Conservation (phyloP, 2,113 vertebrate genomes). For the Erythrolamprus reginae region DNA sequence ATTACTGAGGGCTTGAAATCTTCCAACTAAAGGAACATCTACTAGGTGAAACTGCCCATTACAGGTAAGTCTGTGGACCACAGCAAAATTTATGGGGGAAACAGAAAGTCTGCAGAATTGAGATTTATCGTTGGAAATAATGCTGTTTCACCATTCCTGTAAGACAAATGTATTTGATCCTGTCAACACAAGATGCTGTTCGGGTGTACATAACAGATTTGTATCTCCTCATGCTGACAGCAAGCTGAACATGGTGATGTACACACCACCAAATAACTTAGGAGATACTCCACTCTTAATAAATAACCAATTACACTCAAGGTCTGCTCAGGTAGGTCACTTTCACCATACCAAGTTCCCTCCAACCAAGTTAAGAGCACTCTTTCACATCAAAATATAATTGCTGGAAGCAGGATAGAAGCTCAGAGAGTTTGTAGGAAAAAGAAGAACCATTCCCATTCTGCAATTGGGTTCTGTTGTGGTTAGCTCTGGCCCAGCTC, state of each 20-base stretch:
- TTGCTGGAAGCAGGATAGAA: background rate
- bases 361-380: background rate
- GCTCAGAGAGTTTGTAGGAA: background rate
- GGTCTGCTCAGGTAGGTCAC: background rate
- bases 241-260: background rate
- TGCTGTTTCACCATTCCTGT: background rate
- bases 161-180: background rate
- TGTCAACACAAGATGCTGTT: background rate
- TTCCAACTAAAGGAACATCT: background rate
- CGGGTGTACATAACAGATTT: background rate
- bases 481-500: no score
- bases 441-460: background rate
- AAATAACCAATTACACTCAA: background rate
- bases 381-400: background rate
- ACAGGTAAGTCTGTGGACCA: background rate
- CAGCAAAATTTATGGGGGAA: background rate
- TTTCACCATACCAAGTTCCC: background rate
- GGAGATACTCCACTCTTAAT: background rate
- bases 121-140: background rate
- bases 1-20: background rate
- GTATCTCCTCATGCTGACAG: background rate
- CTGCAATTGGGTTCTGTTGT: background rate
- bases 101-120: background rate
- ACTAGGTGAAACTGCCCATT: background rate
- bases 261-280: background rate